Evolutionary conservation across 2,797 vertebrate species (phyloP).

Genomic region (Micropoecilia bifurca): DNA sequence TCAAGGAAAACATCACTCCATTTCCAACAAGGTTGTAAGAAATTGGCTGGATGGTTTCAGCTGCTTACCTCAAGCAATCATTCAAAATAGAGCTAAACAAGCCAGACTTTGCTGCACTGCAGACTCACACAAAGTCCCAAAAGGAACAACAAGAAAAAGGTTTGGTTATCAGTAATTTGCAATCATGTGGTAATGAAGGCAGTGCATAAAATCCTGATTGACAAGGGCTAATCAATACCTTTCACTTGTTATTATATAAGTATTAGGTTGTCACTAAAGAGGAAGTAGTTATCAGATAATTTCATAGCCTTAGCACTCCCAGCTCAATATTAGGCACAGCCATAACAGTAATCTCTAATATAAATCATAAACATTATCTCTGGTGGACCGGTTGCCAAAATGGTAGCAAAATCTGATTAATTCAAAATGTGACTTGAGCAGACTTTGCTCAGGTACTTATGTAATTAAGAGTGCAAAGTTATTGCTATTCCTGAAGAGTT

Average conservation of each 20-base stretch:
- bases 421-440: neutral
- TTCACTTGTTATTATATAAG: neutral
- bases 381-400: neutral
- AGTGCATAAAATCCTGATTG: neutral
- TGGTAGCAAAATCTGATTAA: neutral
- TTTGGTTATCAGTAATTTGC: neutral
- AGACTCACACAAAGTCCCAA: neutral
- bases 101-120: neutral
- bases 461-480: neutral
- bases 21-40: neutral
- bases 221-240: slow-evolving; percentile 1
- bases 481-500: neutral
- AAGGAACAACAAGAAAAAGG: neutral
- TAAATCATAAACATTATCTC: neutral
- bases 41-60: neutral
- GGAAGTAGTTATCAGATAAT: neutral
- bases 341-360: neutral
- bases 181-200: neutral
- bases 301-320: neutral
- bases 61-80: neutral
- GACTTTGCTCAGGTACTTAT: neutral
- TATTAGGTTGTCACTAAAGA: neutral
- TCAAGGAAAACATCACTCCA: neutral
- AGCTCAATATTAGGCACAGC: neutral
- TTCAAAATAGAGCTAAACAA: neutral